These are phyloP conservation scores for Amyelois transitella DNA, from an alignment of 1,140 invertebrate genomes.

Conservation along the genomic window DNA sequence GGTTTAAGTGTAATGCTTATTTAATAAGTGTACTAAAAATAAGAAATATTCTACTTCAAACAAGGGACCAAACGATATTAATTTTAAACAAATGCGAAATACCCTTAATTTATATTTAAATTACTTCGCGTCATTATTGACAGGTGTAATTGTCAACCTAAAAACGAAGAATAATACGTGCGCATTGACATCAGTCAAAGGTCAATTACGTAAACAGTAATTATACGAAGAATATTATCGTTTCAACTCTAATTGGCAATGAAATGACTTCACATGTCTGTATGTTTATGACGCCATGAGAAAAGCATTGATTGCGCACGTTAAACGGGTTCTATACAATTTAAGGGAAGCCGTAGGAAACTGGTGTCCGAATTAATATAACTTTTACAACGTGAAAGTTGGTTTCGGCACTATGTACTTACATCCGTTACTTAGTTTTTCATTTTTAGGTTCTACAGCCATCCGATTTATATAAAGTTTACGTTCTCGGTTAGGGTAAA, in stretches of 20 bases:
- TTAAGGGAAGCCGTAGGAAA: neutral
- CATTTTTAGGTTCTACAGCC: neutral
- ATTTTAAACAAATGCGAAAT: too few relatives aligned
- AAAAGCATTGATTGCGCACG: neutral
- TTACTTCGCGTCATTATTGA: neutral
- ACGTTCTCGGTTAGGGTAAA: too few relatives aligned
- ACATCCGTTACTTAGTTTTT: neutral
- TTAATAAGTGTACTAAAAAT: too few relatives aligned
- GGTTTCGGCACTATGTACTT: neutral
- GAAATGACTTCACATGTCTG: neutral
- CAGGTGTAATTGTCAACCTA: neutral
- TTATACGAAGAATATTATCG: slow-evolving; percentile 1
- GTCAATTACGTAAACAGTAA: neutral
- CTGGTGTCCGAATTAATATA: neutral
- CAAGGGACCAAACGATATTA: too few relatives aligned
- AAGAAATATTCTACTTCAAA: too few relatives aligned
- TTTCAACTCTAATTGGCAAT: neutral
- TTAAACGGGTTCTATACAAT: neutral
- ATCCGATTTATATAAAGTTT: neutral
- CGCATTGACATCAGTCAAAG: neutral
- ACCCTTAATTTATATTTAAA: too few relatives aligned
- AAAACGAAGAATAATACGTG: neutral
- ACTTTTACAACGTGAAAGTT: neutral
- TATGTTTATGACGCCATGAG: neutral
- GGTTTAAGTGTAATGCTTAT: too few relatives aligned